Conservation (phyloP, 2,888 invertebrate species). For the Melanchra persicariae region DNA sequence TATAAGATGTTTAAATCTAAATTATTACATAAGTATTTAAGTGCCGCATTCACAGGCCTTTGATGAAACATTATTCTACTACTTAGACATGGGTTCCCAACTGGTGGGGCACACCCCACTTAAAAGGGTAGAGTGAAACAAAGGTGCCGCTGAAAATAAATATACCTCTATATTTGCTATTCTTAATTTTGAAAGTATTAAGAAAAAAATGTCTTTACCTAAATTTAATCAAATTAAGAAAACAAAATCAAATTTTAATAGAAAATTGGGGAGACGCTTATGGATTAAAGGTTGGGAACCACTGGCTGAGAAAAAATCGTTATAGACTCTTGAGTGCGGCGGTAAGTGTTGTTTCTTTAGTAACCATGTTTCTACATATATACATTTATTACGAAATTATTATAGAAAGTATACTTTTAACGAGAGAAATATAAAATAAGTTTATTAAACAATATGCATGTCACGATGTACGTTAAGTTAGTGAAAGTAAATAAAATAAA, state of each 20-base stretch:
- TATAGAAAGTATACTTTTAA: conserved; percentile 39
- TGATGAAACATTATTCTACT: not conserved
- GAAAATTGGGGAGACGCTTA: not conserved
- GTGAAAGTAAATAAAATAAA: not conserved
- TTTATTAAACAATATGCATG: conserved; percentile 24
- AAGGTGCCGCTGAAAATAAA: no score
- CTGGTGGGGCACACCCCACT: not conserved
- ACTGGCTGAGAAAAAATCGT: not conserved
- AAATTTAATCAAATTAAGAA: no score
- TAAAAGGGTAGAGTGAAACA: not conserved
- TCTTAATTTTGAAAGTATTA: no score
- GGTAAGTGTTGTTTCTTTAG: conserved; percentile 26
- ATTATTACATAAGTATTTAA: conserved; percentile 15
- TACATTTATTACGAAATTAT: conserved; percentile 27
- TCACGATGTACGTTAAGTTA: conserved; percentile 20
- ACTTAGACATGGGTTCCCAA: not conserved
- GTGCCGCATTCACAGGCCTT: not conserved
- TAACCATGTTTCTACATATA: conserved; percentile 37
- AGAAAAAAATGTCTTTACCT: no score
- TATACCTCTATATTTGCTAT: no score
- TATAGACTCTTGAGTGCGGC: conserved; percentile 4
- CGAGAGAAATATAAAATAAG: conserved; percentile 51
- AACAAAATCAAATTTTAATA: not conserved
- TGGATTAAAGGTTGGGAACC: not conserved
- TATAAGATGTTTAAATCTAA: conserved; percentile 36